Evolutionary conservation across 2,797 vertebrate genomes (phyloP).

Genomic region (Xenentodon cancila): DNA sequence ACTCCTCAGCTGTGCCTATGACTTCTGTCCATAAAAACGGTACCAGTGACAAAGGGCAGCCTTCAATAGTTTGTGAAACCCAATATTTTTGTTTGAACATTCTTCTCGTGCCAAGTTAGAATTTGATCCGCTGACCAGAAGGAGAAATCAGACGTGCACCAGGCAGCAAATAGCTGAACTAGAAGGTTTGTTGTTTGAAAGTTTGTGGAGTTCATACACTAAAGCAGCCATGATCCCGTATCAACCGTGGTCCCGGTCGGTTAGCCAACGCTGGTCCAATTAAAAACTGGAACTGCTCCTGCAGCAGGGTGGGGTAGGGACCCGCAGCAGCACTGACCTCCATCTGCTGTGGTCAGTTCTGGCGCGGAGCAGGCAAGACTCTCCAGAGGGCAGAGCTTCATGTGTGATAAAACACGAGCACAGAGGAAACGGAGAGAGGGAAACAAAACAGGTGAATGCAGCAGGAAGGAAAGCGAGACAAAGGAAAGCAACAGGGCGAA

Average conservation of each 20-base stretch:
- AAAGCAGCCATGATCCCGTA: slow-evolving; percentile 34
- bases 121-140: slow-evolving; percentile 40
- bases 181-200: slow-evolving; percentile 43
- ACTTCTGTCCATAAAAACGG: too few species aligned
- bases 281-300: slow-evolving; percentile 53
- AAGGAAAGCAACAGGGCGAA: neutral
- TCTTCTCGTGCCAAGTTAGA: slow-evolving; percentile 15
- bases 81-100: neutral
- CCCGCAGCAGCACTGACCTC: slow-evolving; percentile 23
- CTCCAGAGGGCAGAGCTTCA: slow-evolving; percentile 22
- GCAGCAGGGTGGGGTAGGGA: slow-evolving; percentile 7
- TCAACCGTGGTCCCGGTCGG: slow-evolving; percentile 37
- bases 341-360: slow-evolving; percentile 62
- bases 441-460: slow-evolving; percentile 24
- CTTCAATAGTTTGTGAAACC: neutral
- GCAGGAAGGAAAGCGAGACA: slow-evolving; percentile 13
- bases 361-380: slow-evolving; percentile 43
- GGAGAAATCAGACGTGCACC: slow-evolving; percentile 42
- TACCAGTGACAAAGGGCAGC: neutral
- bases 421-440: slow-evolving; percentile 18
- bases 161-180: slow-evolving; percentile 38
- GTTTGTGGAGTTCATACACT: slow-evolving; percentile 40
- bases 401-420: slow-evolving; percentile 16
- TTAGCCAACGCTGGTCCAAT: slow-evolving; percentile 52
- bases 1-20: neutral